These are phyloP conservation scores for Heliconius eleuchia DNA, from an alignment of 1,140 invertebrate genomes.

Conservation along the genomic window DNA sequence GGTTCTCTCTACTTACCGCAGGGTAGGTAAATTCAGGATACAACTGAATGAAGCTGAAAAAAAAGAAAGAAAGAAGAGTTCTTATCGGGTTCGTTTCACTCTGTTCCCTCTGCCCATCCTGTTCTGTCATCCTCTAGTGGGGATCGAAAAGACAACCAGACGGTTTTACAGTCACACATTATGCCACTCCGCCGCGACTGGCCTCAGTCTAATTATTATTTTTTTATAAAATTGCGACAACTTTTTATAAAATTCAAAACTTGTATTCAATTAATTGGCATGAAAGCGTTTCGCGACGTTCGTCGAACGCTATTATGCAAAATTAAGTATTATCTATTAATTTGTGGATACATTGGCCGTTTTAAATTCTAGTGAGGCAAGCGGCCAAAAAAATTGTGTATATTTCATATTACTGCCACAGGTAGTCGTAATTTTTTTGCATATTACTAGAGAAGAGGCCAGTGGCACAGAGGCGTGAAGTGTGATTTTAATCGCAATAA, in stretches of 20 bases:
- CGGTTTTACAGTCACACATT: no score
- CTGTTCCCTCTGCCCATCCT: no score
- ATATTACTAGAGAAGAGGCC: neutral
- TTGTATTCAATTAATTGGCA: constrained; percentile 18
- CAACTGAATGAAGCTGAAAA: neutral
- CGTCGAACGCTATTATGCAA: constrained; percentile 16
- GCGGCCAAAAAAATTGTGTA: constrained; percentile 1
- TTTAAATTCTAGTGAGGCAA: neutral
- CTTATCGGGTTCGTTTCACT: no score
- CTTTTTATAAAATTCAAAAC: constrained; percentile 8
- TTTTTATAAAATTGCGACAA: neutral
- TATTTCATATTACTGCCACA: neutral
- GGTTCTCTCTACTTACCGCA: no score
- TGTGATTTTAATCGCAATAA: no score
- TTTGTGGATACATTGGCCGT: constrained; percentile 10
- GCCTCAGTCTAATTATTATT: no score
- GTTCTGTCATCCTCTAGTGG: no score
- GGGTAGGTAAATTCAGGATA: no score
- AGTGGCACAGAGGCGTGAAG: no score
- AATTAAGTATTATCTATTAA: constrained; percentile 19
- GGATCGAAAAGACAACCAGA: no score
- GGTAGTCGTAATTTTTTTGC: neutral
- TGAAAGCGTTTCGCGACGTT: neutral
- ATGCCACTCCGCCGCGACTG: no score
- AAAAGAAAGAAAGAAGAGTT: no score